phyloP scores from a whole-genome alignment of 2,888 invertebrate species.

The Drosophila subsilvestris region DNA sequence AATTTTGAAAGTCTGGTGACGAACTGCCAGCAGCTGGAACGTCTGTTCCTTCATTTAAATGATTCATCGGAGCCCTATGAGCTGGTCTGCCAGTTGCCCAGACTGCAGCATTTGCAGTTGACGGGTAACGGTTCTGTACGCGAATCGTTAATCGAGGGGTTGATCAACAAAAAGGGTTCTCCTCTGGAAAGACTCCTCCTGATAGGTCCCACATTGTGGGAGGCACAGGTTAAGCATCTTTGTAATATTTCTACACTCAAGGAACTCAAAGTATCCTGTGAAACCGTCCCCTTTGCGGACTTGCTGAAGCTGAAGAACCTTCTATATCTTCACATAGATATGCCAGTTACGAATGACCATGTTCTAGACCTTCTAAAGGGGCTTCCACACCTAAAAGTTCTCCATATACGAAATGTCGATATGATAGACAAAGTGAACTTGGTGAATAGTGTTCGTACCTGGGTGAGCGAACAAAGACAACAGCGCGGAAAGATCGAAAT shows the following conservation, averaged over 20 bases:
- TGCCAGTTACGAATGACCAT: slow-evolving; percentile 14
- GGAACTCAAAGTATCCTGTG: slow-evolving; percentile 28
- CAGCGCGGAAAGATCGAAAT: background rate
- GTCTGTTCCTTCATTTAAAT: too few relatives aligned
- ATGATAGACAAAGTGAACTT: too few relatives aligned
- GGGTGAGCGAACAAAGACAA: background rate
- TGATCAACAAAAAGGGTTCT: slow-evolving; percentile 5
- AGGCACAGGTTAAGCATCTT: slow-evolving; percentile 13
- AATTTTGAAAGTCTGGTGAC: slow-evolving; percentile 29
- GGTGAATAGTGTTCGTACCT: too few relatives aligned
- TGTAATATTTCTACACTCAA: slow-evolving; percentile 23
- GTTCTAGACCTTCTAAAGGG: slow-evolving; percentile 21
- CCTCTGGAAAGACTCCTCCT: slow-evolving; percentile 27
- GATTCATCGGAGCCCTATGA: too few relatives aligned
- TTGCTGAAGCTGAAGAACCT: slow-evolving; percentile 16
- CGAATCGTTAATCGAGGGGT: slow-evolving; percentile 1
- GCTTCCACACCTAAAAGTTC: background rate
- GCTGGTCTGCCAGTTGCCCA: slow-evolving; percentile 13
- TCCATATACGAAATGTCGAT: too few relatives aligned
- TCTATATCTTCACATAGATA: slow-evolving; percentile 23
- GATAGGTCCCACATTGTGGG: background rate
- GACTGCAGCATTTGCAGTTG: slow-evolving; percentile 33
- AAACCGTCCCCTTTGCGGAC: background rate
- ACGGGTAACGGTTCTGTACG: background rate
- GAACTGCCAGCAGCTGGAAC: too few relatives aligned